Conservation (phyloP, 2,888 invertebrate species). For the Lucinisca nassula region DNA sequence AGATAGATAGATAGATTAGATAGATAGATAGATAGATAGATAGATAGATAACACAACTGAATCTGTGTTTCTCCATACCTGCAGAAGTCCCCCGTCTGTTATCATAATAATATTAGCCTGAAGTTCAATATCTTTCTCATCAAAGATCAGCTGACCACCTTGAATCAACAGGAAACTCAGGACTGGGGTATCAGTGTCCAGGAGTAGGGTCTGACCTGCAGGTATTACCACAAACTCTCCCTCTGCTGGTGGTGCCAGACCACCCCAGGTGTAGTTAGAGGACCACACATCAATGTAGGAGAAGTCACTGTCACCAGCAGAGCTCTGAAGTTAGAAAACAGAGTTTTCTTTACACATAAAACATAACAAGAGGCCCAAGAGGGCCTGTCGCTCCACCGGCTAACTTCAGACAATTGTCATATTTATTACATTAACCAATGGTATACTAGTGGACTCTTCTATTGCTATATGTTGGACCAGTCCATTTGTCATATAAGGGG, state of each 20-base stretch:
- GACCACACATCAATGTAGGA: conserved; percentile 86
- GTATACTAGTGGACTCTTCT: too few species aligned
- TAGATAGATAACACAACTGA: too few species aligned
- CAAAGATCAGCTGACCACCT: conserved; percentile 86
- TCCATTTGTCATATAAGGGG: too few species aligned
- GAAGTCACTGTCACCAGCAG: conserved; percentile 72
- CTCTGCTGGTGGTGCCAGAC: conserved; percentile 78
- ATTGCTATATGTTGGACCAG: too few species aligned
- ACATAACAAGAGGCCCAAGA: too few species aligned
- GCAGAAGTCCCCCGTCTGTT: conserved; percentile 84
- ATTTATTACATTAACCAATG: too few species aligned
- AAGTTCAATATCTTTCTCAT: conserved; percentile 84
- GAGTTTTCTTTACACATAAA: not conserved
- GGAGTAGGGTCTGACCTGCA: conserved; percentile 80
- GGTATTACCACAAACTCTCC: conserved; percentile 85
- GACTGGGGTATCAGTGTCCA: conserved; percentile 84
- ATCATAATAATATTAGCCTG: conserved; percentile 86
- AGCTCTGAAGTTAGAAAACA: not conserved
- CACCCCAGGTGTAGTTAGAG: conserved; percentile 83
- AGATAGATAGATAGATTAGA: too few species aligned
- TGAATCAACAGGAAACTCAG: conserved; percentile 85
- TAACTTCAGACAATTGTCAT: too few species aligned
- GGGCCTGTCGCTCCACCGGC: too few species aligned
- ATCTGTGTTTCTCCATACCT: too few species aligned
- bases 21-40: too few species aligned